Base-by-base conservation (phyloP, 2,888 invertebrate genomes). In the Ectemnius continuus region DNA sequence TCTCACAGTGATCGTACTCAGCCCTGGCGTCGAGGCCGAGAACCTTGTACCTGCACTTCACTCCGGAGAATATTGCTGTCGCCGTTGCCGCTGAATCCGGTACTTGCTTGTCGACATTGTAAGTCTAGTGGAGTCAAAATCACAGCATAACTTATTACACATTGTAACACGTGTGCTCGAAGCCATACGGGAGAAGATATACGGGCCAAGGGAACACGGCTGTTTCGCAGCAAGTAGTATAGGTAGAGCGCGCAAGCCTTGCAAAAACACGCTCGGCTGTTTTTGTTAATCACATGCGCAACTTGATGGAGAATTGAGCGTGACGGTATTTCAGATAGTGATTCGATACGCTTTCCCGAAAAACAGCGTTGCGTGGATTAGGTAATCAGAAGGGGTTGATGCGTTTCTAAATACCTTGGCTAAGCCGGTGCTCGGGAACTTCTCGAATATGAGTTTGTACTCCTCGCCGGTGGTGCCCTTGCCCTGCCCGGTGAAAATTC, bases 31-130 rank as follows among this genome's bases (percentile, higher is more conserved):
- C 92, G 77, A 94, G 88, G 5, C 94, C 94, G 61, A 94, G 89
- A 11, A 92, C 92, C 67, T 91, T 92, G 77, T 92, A 93, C 76
- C 93, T 92, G 56, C 92, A 92, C 88, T 95, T 95, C 0, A 93
- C 92, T 0, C 95, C 95, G 67, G 92, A 91, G 80, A 94, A 93
- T 84, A 94, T 92, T 1, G 94, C 94, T 0, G 95, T 95, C 0
- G 94, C 95, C 0, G 95, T 94, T 2, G 93, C 94, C 1, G 95
- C 95, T 2, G 94, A 94, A 85, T 95, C 95, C 0, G 95, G 93
- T 14, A 94, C 94, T 90, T 95, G 95, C 71, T 92, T 92, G 86
- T 95, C 94, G n/a, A 93, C 92, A 81, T 94, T 94, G 89, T 95
- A 95, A 0, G 95, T 95, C 94, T 94, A 69, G 8, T 75, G 80